Base-by-base conservation (phyloP, 2,113 vertebrate species). In the Malurus elegans region DNA sequence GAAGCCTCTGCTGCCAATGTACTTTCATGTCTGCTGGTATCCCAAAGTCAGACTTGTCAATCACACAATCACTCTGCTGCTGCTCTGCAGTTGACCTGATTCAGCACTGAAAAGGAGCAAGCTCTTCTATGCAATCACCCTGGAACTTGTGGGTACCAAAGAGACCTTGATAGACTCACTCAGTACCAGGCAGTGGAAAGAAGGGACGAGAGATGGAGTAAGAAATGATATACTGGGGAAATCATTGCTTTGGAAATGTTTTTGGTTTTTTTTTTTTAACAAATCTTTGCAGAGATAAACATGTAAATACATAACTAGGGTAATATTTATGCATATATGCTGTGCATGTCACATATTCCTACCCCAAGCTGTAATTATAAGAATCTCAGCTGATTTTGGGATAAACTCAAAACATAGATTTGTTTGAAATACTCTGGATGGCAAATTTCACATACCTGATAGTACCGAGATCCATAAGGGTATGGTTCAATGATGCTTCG, bases 81-180 rank as follows among this genome's bases (percentile, higher is more conserved):
- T 95, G 66, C 91, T 97, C 91, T 91, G 78, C 81, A 72, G 79
- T 58, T 98, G 97, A 97, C 94, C 94, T 96, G 95, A 95, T 96
- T 95, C 56, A 8, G 47, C 67, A 82, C 58, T 44, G 82, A 86
- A 88, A 92, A 93, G 51, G 57, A 95, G 65, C 71, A 92, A 96
- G 40, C 42, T 45, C 34, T 96, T 91, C 71, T 80, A 40, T 96
- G 79, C 90, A 96, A 96, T 97, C 91, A 96, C 85, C 87, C 88
- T 93, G 66, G 34, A 69, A 79, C 24, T 74, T 88, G 76, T 47
- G 61, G 79, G 91, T 95, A 83, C 92, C 28, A 78, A 88, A 93
- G 86, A 94, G 80, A 91, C 83, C 81, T 84, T 95, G 86, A 95
- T 81, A 95, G 72, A 88, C 40, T 92, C 51, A 60, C 76, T 86